These are phyloP conservation scores for Caloenas nicobarica DNA, from an alignment of 2,113 vertebrate genomes.

Conservation along the genomic window DNA sequence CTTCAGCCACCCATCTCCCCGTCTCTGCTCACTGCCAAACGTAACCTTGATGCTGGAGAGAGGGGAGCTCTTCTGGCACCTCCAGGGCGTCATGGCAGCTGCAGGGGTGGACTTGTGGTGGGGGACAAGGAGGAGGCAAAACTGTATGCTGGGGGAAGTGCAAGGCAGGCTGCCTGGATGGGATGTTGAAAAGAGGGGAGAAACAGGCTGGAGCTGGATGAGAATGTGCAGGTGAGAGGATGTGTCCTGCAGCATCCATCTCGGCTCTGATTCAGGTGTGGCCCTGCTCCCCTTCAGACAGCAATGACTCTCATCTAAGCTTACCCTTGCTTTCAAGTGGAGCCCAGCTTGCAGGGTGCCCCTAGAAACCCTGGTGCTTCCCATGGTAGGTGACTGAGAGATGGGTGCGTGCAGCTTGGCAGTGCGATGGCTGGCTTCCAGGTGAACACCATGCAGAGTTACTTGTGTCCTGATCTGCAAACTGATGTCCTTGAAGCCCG, in stretches of 20 bases:
- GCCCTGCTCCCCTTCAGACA: not conserved
- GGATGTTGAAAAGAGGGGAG: not conserved
- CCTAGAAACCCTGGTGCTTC: not conserved
- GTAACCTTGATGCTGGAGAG: not conserved
- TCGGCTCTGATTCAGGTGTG: not conserved
- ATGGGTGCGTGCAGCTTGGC: not conserved
- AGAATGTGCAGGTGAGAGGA: not conserved
- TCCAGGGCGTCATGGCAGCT: not conserved
- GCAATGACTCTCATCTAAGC: not conserved
- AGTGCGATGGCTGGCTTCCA: not conserved
- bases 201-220: not conserved
- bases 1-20: not conserved
- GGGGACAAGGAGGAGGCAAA: not conserved
- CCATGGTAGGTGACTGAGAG: not conserved
- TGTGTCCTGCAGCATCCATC: not conserved
- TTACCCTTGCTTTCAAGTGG: not conserved
- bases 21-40: not conserved
- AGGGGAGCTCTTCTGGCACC: not conserved
- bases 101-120: not conserved
- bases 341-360: not conserved
- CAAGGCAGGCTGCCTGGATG: not conserved
- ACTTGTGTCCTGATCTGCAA: not conserved
- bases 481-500: not conserved
- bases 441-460: not conserved
- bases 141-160: not conserved